Percentiles rank a stretch among this genome's conserved stretches.
Evolutionary conservation across 1,140 invertebrate genomes (phyloP).

Genomic region (Apocrypta bakeri): DNA sequence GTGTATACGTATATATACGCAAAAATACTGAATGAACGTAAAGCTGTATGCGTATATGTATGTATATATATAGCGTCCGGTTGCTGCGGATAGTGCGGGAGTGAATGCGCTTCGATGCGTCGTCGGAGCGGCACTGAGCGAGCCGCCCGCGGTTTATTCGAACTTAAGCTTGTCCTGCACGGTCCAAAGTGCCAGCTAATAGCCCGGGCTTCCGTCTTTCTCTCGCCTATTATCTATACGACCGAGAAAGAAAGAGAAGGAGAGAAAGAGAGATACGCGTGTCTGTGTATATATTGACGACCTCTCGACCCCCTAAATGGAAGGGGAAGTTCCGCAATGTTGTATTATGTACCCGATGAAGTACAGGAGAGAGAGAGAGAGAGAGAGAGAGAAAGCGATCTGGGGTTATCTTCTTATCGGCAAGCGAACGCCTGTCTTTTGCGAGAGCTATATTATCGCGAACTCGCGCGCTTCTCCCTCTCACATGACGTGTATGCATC

Average conservation of each 20-base stretch:
- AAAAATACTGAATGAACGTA: not conserved
- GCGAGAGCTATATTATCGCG: not conserved
- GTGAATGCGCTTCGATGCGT: slow-evolving; percentile 55
- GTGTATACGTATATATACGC: too few relatives aligned
- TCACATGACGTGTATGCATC: not conserved
- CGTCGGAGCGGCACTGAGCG: slow-evolving; percentile 68
- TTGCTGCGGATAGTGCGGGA: slow-evolving; percentile 19
- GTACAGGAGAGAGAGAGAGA: slow-evolving; percentile 5
- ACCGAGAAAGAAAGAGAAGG: slow-evolving; percentile 21
- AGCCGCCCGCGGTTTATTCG: slow-evolving; percentile 66
- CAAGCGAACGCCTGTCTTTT: not conserved
- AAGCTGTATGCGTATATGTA: too few relatives aligned
- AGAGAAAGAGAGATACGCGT: not conserved
- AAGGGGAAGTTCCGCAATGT: not conserved
- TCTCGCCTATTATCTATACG: slow-evolving; percentile 24
- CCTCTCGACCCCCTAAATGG: slow-evolving; percentile 43
- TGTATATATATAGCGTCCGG: not conserved
- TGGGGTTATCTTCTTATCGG: slow-evolving; percentile 49
- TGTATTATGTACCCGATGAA: not conserved
- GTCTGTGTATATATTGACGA: not conserved
- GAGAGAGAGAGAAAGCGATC: slow-evolving; percentile 21
- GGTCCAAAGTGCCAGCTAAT: slow-evolving; percentile 70
- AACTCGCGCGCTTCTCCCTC: not conserved
- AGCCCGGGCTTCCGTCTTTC: not conserved
- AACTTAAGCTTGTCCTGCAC: slow-evolving; percentile 62